A percentile compares a stretch with the other conserved stretches of the same genome.
Evolutionary conservation across 2,888 invertebrate species (phyloP).

Genomic region (Druceiella hillmani): DNA sequence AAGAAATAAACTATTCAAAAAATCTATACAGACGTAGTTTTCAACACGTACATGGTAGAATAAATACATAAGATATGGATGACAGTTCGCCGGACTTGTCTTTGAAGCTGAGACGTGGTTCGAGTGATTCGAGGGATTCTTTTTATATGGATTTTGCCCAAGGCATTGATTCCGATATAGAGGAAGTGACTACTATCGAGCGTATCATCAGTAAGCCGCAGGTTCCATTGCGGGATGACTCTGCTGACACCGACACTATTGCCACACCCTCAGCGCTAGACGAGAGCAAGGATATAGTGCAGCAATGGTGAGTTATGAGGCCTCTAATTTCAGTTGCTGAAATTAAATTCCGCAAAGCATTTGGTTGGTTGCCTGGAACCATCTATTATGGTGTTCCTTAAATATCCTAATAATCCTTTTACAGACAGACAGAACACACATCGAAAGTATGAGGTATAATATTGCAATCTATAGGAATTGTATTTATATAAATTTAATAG

Average conservation of each 20-base stretch:
- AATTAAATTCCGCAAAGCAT: too few species aligned
- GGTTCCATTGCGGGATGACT: conserved; percentile 41
- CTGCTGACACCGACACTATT: conserved; percentile 46
- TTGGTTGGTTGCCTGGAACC: too few species aligned
- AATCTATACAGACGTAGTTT: too few species aligned
- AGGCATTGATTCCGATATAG: conserved; percentile 86
- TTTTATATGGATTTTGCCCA: conserved; percentile 90
- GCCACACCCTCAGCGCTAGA: conserved; percentile 49
- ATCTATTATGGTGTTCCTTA: too few species aligned
- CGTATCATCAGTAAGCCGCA: conserved; percentile 47
- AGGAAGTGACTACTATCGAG: conserved; percentile 71
- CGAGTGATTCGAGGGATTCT: conserved; percentile 81
- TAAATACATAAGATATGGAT: conserved; percentile 41
- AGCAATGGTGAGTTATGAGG: conserved; percentile 43
- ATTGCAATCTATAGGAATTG: too few species aligned
- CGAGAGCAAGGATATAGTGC: conserved; percentile 44
- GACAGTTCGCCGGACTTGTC: conserved; percentile 86
- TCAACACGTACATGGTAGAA: too few species aligned
- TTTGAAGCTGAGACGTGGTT: conserved; percentile 76
- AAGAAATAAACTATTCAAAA: too few species aligned
- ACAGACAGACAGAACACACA: too few species aligned
- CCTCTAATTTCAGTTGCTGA: too few species aligned
- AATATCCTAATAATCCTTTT: too few species aligned
- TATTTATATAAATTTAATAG: too few species aligned
- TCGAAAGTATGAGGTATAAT: too few species aligned